Evolutionary conservation across 1,140 invertebrate species (phyloP), one percentile per base, ranked within the genome.

Genomic region (Chrysomallon squamiferum): DNA sequence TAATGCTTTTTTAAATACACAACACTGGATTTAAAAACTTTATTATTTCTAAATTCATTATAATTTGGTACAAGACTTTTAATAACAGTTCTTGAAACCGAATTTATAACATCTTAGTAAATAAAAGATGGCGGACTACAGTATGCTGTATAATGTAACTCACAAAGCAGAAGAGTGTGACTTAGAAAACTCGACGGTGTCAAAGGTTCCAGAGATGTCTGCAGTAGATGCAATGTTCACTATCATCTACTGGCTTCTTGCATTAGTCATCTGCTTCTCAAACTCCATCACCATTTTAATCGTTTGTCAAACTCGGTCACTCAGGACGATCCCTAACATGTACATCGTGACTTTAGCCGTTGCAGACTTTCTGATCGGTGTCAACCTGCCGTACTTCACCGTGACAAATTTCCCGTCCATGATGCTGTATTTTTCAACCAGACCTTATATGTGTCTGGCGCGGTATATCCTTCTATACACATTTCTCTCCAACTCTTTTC

Each of bases 291-390:
- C 96, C 3, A 82, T 87, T 80, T 89, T 95, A 4, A 93, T 93
- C 38, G 93, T 96, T 3, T 93, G 92, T 75, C 89, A 94, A 68
- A 93, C 95, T 50, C 88, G 91, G 64, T 94, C 95, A 78, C 85
- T 96, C 81, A 73, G 84, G 56, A 94, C 93, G 64, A 94, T 95
- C 67, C 96, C 95, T 41, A 97, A 97, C 84, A 89, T 95, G 77
- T 96, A 97, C 86, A 96, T 97, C 77, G 91, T 95, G 30, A 95
- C 93, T 47, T 87, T 97, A 68, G 95, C 95, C 0, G 92, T 95
- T 1, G 93, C 94, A 29, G 95, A 97, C 86, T 88, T 97, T 29
- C 87, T 96, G 76, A 93, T 15, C 13, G 58, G 58, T 3, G n/a
- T 25, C 25, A 43, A 18, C 5, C 1, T 59, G 3, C 58, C 58